Evolutionary conservation across 2,797 vertebrate genomes (phyloP).

Genomic region (Potorous gilbertii): DNA sequence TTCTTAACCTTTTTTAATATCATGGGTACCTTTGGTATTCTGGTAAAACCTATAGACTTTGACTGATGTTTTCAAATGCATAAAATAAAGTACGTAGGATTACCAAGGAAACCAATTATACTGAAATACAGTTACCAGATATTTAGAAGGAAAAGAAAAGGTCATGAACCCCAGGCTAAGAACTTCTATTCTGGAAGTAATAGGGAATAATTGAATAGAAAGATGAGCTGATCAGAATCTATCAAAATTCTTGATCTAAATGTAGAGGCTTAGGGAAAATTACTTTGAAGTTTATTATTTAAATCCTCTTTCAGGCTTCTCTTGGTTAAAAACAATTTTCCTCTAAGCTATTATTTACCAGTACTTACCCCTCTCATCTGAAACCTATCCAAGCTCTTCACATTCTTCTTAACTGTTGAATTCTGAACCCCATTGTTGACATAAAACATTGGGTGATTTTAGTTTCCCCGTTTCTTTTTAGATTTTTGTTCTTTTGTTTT

Average conservation of each 20-base stretch:
- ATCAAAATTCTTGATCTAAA: neutral
- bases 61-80: neutral
- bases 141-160: neutral
- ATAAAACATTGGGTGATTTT: slow-evolving; percentile 48
- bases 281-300: neutral
- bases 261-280: neutral
- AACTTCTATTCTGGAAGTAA: neutral
- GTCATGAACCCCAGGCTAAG: neutral
- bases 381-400: slow-evolving; percentile 55
- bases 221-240: neutral
- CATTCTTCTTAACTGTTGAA: slow-evolving; percentile 47
- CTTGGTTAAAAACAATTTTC: neutral
- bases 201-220: neutral
- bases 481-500: slow-evolving; percentile 56
- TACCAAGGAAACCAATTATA: neutral
- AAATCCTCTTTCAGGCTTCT: neutral
- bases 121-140: neutral
- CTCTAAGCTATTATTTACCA: neutral
- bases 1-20: neutral
- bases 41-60: neutral
- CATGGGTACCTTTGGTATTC: neutral
- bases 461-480: slow-evolving; percentile 47
- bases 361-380: slow-evolving; percentile 42
- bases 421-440: slow-evolving; percentile 55
- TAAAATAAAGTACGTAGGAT: neutral